Evolutionary conservation across 2,888 invertebrate species (phyloP).

Genomic region (Eupithecia abbreviata): DNA sequence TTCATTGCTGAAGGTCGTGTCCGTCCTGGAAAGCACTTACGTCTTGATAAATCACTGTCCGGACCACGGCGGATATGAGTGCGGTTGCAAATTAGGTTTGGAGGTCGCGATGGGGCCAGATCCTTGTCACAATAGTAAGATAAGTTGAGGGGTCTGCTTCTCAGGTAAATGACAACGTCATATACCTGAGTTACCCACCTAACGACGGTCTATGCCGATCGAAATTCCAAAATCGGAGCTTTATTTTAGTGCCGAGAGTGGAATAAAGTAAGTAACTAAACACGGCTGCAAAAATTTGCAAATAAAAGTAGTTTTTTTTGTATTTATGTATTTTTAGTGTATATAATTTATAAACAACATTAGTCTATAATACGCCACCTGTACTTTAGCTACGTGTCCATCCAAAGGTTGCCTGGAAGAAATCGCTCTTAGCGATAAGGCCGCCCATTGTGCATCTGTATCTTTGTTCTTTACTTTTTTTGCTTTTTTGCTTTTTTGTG

Average conservation of each 20-base stretch:
- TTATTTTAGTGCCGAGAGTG: background rate
- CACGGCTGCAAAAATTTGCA: too few relatives aligned
- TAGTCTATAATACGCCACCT: too few relatives aligned
- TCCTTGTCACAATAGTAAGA: constrained; percentile 9
- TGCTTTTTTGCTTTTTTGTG: too few relatives aligned
- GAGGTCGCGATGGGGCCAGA: constrained; percentile 13
- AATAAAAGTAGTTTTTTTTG: too few relatives aligned
- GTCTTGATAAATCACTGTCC: constrained; percentile 6
- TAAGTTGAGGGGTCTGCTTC: background rate
- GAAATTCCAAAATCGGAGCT: background rate
- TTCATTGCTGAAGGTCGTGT: too few relatives aligned
- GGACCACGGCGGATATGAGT: background rate
- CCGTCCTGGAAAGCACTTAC: background rate
- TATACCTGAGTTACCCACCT: background rate
- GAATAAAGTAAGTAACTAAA: background rate
- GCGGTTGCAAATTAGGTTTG: constrained; percentile 23
- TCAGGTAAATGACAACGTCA: background rate
- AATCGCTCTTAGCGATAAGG: too few relatives aligned
- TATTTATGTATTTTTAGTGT: too few relatives aligned
- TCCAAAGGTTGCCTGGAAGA: too few relatives aligned
- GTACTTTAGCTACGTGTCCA: too few relatives aligned
- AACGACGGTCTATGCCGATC: background rate
- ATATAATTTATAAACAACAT: too few relatives aligned
- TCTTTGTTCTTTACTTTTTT: too few relatives aligned
- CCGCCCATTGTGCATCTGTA: too few relatives aligned